These are phyloP conservation scores for Dendroctonus valens DNA, from an alignment of 1,140 invertebrate species.

Conservation along the genomic window DNA sequence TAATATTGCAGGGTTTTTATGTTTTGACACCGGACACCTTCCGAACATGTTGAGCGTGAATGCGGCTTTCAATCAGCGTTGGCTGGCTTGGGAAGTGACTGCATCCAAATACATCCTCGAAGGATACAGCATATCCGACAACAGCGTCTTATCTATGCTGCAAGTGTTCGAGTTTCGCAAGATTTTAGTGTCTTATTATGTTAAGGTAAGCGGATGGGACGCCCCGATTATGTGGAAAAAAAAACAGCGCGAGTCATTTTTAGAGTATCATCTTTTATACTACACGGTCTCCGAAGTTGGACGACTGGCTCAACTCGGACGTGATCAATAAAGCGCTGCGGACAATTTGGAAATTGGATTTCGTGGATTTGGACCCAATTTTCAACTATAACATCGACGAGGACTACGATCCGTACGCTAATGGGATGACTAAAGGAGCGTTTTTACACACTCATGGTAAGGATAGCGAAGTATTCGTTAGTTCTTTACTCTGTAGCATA, in stretches of 20 bases:
- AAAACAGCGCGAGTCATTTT: slow-evolving; percentile 36
- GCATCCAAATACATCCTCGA: slow-evolving; percentile 95
- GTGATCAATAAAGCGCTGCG: slow-evolving; percentile 78
- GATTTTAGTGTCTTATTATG: slow-evolving; percentile 95
- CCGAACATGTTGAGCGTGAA: slow-evolving; percentile 89
- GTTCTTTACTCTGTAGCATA: no score
- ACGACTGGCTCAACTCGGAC: slow-evolving; percentile 83
- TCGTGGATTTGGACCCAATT: slow-evolving; percentile 93
- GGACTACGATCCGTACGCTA: slow-evolving; percentile 86
- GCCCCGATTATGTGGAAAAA: background rate
- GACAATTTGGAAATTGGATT: slow-evolving; percentile 77
- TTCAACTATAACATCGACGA: slow-evolving; percentile 95
- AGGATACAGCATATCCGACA: slow-evolving; percentile 97
- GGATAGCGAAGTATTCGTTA: background rate
- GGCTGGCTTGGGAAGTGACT: slow-evolving; percentile 97
- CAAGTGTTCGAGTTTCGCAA: slow-evolving; percentile 97
- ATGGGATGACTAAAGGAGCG: slow-evolving; percentile 85
- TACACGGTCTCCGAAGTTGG: slow-evolving; percentile 81
- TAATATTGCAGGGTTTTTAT: slow-evolving; percentile 68
- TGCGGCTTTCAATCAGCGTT: slow-evolving; percentile 95
- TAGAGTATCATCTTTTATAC: slow-evolving; percentile 97
- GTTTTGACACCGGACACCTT: slow-evolving; percentile 89
- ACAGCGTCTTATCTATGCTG: slow-evolving; percentile 93
- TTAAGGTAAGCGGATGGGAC: slow-evolving; percentile 68
- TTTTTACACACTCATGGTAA: slow-evolving; percentile 83